These are phyloP conservation scores for Tenthredo mesomela DNA, from an alignment of 2,888 invertebrate genomes.

Conservation along the genomic window DNA sequence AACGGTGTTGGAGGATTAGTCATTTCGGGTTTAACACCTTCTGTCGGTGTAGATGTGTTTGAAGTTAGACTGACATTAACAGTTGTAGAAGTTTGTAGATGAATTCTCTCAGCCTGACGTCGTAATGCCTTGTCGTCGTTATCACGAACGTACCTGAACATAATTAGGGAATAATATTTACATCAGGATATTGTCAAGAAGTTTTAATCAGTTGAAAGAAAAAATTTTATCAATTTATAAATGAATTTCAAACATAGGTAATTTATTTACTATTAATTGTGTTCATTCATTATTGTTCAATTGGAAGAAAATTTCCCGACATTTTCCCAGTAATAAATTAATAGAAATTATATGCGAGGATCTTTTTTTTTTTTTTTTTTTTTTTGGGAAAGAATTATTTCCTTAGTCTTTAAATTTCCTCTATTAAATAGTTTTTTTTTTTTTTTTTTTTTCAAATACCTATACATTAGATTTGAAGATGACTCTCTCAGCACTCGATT, in stretches of 20 bases:
- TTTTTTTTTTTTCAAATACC: not conserved
- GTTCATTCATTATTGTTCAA: not conserved
- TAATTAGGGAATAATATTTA: constrained; percentile 44
- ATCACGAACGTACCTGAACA: constrained; percentile 83
- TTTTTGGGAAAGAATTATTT: not conserved
- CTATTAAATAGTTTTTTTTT: not conserved
- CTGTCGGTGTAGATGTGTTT: constrained; percentile 61
- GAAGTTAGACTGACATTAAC: constrained; percentile 64
- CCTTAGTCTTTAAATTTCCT: not conserved
- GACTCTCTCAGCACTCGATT: not conserved
- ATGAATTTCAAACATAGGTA: not conserved
- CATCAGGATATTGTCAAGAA: constrained; percentile 33
- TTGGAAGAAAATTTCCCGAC: constrained; percentile 4
- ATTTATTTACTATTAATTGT: not conserved
- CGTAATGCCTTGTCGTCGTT: constrained; percentile 88
- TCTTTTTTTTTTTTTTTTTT: not conserved
- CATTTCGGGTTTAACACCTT: constrained; percentile 60
- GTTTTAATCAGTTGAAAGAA: not conserved
- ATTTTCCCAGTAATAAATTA: constrained; percentile 1
- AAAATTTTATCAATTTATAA: not conserved
- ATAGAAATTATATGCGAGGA: not conserved
- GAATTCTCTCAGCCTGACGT: constrained; percentile 85
- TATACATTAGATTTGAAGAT: constrained; percentile 2
- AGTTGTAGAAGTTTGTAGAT: constrained; percentile 71
- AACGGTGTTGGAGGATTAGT: constrained; percentile 77